Evolutionary conservation across 2,113 vertebrate species (phyloP), one percentile per base, ranked within the genome.

Genomic region (Cheilinus undulatus): DNA sequence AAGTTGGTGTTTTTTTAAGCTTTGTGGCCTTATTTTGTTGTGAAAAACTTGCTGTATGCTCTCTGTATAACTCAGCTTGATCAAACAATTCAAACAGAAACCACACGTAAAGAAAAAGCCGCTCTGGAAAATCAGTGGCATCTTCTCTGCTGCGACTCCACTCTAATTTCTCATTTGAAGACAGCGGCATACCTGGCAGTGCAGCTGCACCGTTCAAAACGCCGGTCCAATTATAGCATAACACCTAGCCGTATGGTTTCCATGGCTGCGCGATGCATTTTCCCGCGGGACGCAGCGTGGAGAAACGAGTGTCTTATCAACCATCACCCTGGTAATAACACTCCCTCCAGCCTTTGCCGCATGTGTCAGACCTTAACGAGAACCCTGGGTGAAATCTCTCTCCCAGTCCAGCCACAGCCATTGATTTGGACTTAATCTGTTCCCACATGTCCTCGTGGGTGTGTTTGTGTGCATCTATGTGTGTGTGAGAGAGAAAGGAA

Each of bases 281-380:
- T 93, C 95, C 95, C 94, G 85, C 40, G 94, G 95, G 95, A 96
- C 91, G 94, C 90, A 86, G 28, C 91, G 94, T 91, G 93, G 93
- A 93, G 93, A 94, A 95, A 93, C 93, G 90, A 86, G 93, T 92
- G 86, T 95, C 95, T 97, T 95, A 96, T 97, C 96, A 94, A 93
- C 92, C 84, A 94, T 94, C 95, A 94, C 93, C 93, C 91, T 91
- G 94, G 93, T 86, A 93, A 88, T 93, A 94, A 94, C 93, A 92
- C 93, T 94, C 92, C 93, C 94, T 88, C 77, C 83, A 94, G 94
- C 94, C 86, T 90, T 91, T 90, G 89, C 92, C 79, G 90, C 92
- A 92, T 91, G 93, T 93, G 92, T 93, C 92, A 90, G 92, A 82
- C 93, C 93, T 93, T 94, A 95, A 95, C 94, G 91, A 94, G 94